A percentile compares a stretch with the other conserved stretches of the same genome.
Evolutionary conservation across 2,888 invertebrate genomes (phyloP).

Genomic region (Troilus luridus): DNA sequence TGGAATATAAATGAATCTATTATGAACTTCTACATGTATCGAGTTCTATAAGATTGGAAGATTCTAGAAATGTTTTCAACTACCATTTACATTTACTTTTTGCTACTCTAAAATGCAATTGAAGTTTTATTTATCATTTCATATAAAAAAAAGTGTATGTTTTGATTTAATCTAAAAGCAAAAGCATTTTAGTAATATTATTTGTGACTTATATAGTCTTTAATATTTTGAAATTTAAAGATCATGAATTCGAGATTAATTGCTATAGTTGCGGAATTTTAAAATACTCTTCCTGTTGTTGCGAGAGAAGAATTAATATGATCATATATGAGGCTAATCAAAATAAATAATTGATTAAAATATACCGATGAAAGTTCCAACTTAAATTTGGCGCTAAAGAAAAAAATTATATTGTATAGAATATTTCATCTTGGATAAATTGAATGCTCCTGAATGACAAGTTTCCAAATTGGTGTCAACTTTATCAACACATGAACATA

Average conservation of each 20-base stretch:
- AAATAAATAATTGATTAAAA: neutral
- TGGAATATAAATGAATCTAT: constrained; percentile 89
- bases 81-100: neutral
- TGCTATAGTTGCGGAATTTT: neutral
- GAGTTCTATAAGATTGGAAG: constrained; percentile 72
- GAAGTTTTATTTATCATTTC: neutral
- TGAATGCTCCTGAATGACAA: neutral
- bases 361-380: neutral
- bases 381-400: neutral
- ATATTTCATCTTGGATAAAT: neutral
- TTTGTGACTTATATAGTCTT: neutral
- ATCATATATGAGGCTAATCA: neutral
- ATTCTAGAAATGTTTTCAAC: neutral
- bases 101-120: neutral
- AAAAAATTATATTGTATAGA: neutral
- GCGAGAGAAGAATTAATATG: neutral
- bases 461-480: neutral
- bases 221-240: neutral
- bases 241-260: neutral
- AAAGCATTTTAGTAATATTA: neutral
- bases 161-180: neutral
- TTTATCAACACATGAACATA: neutral
- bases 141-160: neutral
- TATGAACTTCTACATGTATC: constrained; percentile 86
- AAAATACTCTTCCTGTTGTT: neutral